Evolutionary conservation across 2,797 vertebrate genomes (phyloP), one percentile per base, ranked within the genome.

Genomic region (Sebastes kiyomatsui): DNA sequence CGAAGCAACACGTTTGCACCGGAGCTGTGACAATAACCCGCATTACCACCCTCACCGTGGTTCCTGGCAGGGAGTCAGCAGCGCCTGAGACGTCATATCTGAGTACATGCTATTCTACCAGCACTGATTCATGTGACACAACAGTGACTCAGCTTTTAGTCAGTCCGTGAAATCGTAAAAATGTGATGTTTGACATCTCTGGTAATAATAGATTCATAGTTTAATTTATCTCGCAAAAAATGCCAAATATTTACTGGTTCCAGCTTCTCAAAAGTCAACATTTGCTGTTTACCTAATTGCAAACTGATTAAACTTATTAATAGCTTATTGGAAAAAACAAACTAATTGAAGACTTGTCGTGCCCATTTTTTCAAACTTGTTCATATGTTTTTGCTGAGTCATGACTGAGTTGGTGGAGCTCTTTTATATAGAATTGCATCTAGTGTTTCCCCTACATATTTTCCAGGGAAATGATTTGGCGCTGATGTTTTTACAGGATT

Each of bases 1-100:
- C 18, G 75, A 90, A 84, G 86, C 79, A 78, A 90, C 89, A 92
- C 35, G 81, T 88, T 85, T 59, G 27, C 46, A 4, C 78, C n/a
- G 13, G 49, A 75, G 82, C 80, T 18, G 80, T 72, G 87, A 87
- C 75, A 72, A 77, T 80, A 87, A 78, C 74, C 76, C 7, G 52
- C 85, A 61, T 81, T 69, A 70, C 20, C 76, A 13, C 77, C 65
- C 58, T 42, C 56, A 3, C 67, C 4, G 42, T 18, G 67, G 68
- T 73, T 75, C 80, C 54, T 33, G 58, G 61, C 82, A 72, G 42
- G 52, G 69, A 61, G 68, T 68, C 58, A 16, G 61, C 54, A 9
- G 68, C 66, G 27, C 72, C 82, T 68, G 58, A 46, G 38, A 67
- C 80, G 73, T 77, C 72, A 67, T 3, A 66, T 55, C 42, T 27